Base-by-base conservation (phyloP, 2,888 invertebrate species). In the Elysia crispata region DNA sequence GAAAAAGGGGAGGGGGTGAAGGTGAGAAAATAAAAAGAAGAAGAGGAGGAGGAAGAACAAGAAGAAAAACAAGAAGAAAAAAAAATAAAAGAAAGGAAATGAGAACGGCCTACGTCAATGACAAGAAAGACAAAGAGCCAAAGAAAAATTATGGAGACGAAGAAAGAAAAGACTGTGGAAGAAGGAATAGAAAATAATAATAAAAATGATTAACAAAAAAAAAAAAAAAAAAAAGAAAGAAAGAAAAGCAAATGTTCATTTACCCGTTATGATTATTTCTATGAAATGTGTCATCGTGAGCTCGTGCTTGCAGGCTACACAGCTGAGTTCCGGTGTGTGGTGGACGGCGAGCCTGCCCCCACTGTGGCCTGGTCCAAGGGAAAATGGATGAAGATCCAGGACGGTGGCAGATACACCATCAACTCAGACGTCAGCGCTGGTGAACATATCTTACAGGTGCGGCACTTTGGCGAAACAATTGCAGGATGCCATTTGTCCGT, bases 321-420 rank as follows among this genome's bases (percentile, higher is more conserved):
- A 33, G 90, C 90, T 62, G 86, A 90, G 72, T 92, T 92, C 89
- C 86, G 88, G 5, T 90, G 91, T 83, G 85, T 86, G 20, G 86
- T 91, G 57, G 89, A 88, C 33, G 92, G 92, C 50, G 90, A 89
- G 77, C 92, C 92, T 25, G 82, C 83, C 62, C 92, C 92, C 18
- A 88, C 84, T 18, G 88, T 92, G 20, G 88, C 88, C 82, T 92
- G 91, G 92, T 89, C 90, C 18, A 92, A 92, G 80, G 92, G 92
- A 25, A 91, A 91, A 84, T 91, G 91, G 91, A 83, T 87, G 62
- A 91, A 91, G 83, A 84, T 92, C 76, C 87, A 88, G 82, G 85
- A 88, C 77, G 87, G 88, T n/a, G 87, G 86, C 30, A 84, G 84
- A 20, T 88, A 88, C 81, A 87, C 87, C 49, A 85, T 91, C 20